These are phyloP conservation scores for Gymnoscopelus microlampas DNA, from an alignment of 2,797 vertebrate species.

Conservation along the genomic window DNA sequence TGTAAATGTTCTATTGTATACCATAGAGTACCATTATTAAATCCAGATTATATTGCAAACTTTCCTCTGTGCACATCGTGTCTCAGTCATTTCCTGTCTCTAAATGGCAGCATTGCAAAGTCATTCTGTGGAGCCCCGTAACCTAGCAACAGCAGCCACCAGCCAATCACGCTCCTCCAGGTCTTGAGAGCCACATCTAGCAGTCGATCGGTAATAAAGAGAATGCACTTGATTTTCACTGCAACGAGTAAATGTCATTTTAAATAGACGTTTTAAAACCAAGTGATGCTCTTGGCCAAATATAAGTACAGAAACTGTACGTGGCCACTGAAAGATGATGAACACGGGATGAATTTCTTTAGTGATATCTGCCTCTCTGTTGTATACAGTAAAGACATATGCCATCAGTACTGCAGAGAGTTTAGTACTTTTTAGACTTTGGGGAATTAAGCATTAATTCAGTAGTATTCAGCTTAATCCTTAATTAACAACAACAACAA, in stretches of 20 bases:
- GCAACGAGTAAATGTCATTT: slow-evolving; percentile 25
- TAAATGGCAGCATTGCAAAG: slow-evolving; percentile 11
- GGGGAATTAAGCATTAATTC: too few species aligned
- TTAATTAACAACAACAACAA: too few species aligned
- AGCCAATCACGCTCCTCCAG: slow-evolving; percentile 54
- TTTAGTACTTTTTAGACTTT: too few species aligned
- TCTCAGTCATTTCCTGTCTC: slow-evolving; percentile 5
- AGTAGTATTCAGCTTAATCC: too few species aligned
- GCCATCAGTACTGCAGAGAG: too few species aligned
- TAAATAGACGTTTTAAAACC: neutral
- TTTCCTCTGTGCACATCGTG: slow-evolving; percentile 47
- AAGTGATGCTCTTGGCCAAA: neutral
- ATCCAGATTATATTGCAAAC: slow-evolving; percentile 64
- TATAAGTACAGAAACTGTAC: neutral
- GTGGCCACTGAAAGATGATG: neutral
- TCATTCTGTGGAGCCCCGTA: slow-evolving; percentile 55
- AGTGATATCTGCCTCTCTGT: neutral
- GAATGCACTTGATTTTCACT: slow-evolving; percentile 41
- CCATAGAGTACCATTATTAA: slow-evolving; percentile 80
- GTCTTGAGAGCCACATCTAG: slow-evolving; percentile 50
- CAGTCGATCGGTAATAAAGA: slow-evolving; percentile 40
- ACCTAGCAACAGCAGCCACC: slow-evolving; percentile 77
- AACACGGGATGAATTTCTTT: neutral
- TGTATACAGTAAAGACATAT: too few species aligned
- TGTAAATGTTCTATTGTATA: slow-evolving; percentile 80